Conservation (phyloP, 1,140 invertebrate species). For the Maniola jurtina region DNA sequence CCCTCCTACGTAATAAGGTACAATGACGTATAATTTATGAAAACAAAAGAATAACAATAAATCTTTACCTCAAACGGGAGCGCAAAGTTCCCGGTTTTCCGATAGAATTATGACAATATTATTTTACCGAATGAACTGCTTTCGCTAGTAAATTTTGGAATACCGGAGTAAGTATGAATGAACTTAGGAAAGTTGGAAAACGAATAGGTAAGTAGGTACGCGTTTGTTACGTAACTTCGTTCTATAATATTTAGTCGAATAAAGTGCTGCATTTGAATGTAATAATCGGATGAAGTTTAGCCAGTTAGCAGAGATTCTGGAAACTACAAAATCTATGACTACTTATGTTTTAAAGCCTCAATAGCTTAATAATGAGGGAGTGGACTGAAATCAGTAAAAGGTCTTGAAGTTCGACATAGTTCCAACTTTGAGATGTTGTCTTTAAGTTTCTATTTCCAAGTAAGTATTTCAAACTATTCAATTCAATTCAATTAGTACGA, state of each 20-base stretch:
- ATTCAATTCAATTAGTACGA: no score
- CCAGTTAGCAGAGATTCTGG: background rate
- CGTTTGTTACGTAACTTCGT: background rate
- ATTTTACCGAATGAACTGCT: constrained; percentile 4
- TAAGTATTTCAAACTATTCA: no score
- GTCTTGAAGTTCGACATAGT: no score
- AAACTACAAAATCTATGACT: background rate
- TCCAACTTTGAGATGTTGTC: no score
- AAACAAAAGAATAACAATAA: background rate
- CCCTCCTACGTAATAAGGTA: no score
- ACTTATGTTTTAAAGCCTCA: no score
- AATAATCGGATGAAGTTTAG: background rate
- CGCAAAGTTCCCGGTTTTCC: background rate
- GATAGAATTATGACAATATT: constrained; percentile 2
- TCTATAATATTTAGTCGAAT: background rate
- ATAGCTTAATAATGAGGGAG: no score
- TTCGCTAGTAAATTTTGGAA: background rate
- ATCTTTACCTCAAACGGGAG: background rate
- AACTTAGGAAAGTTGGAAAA: background rate
- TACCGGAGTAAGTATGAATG: background rate
- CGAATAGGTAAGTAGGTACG: background rate
- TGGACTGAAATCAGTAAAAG: no score
- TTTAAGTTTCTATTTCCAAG: no score
- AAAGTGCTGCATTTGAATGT: background rate
- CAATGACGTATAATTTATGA: background rate